Evolutionary conservation across 1,140 invertebrate species (phyloP).

Genomic region (Pemphigus obesinymphae): DNA sequence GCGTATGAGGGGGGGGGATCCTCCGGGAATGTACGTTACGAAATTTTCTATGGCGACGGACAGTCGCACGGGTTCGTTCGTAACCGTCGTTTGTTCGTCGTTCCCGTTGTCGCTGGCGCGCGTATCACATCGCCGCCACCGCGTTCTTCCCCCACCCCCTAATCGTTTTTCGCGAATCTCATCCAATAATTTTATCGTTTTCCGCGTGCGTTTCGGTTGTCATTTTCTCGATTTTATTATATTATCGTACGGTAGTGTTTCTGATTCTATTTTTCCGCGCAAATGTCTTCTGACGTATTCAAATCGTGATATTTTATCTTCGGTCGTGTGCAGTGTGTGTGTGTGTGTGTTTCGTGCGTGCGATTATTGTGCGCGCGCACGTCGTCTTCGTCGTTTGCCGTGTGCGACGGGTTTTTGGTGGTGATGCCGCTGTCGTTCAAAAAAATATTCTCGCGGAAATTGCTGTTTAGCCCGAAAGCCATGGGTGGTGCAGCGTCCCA

Average conservation of each 20-base stretch:
- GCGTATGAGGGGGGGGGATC: not conserved
- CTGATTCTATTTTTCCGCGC: not conserved
- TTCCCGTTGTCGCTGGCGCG: not conserved
- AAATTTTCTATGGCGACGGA: slow-evolving; percentile 14
- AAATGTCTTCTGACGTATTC: slow-evolving; percentile 27
- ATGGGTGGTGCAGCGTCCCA: slow-evolving; percentile 47
- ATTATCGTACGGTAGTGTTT: not conserved
- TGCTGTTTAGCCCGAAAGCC: slow-evolving; percentile 33
- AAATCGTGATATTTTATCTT: not conserved
- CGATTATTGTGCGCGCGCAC: not conserved
- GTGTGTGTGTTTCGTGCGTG: not conserved
- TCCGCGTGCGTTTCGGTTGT: too few species aligned
- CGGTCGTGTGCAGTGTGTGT: not conserved
- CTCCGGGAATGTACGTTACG: slow-evolving; percentile 38
- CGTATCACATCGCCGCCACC: not conserved
- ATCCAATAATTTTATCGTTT: too few species aligned
- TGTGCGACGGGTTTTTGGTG: not conserved
- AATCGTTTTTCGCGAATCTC: too few species aligned
- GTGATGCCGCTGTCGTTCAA: slow-evolving; percentile 36
- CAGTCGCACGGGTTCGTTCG: slow-evolving; percentile 23
- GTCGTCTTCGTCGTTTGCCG: not conserved
- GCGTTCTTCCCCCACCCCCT: not conserved
- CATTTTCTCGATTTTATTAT: too few species aligned
- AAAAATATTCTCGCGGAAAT: slow-evolving; percentile 31
- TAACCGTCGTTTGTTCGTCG: not conserved